Evolutionary conservation across 2,797 vertebrate species (phyloP), one percentile per base, ranked within the genome.

Genomic region (Tenualosa thibaudeaui): DNA sequence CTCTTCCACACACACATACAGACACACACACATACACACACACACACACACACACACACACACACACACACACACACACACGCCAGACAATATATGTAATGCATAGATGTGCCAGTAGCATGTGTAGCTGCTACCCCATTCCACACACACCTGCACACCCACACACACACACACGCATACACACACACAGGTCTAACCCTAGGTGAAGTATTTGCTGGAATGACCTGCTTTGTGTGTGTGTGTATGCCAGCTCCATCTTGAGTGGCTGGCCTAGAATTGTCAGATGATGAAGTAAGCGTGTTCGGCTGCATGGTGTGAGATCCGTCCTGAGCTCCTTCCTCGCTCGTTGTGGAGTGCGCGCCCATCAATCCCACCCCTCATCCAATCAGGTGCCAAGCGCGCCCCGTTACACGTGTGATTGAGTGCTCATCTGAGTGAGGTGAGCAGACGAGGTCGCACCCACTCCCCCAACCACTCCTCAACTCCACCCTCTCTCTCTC

Each of bases 261-360:
- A 6, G 5, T 83, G 46, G 82, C 46, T 82, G 81, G 51, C n/a
- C 31, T 17, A 51, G 49, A 37, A 68, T 81, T 71, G 37, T 75
- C 37, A 54, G 81, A 83, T 87, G 86, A 85, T 84, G 84, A 81
- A 84, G 82, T 85, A 82, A 84, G 85, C 40, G 60, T 24, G 26
- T n/a, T 58, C 81, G 24, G 62, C 86, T 84, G 78, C 81, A 82
- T 65, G 60, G 81, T 85, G 81, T 83, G 86, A 85, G 84, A 87
- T 85, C 71, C 78, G 58, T 81, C 84, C 81, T 71, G 53, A 84
- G 83, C 83, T 84, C 40, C 31, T 84, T 24, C 92, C 87, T 91
- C 85, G 85, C 17, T 84, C 82, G 22, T 37, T 31, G 60, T 24
- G 19, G 15, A 56, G 49, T 58, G 13, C 62, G 37, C 19, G 1